A percentile compares a stretch with the other conserved stretches of the same genome.
phyloP scores from a whole-genome alignment of 2,797 vertebrate species.

The Eidolon dupreanum region DNA sequence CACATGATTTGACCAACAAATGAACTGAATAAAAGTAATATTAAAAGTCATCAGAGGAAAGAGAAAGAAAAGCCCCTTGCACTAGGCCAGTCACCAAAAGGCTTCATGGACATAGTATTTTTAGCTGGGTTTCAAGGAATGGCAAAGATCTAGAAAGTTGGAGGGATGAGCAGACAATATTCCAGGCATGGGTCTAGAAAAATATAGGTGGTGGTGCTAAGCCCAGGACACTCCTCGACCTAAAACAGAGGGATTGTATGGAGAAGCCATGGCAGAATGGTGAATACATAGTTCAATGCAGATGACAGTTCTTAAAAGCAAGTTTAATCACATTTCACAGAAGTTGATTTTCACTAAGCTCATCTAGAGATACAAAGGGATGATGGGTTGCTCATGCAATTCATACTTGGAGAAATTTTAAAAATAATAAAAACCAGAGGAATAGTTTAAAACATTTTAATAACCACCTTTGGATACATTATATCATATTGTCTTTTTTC shows the following conservation, averaged over 20 bases:
- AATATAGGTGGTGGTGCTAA: neutral
- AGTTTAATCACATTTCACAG: neutral
- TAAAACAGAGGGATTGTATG: neutral
- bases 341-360: neutral
- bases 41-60: constrained; percentile 3
- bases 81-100: neutral
- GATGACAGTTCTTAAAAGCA: neutral
- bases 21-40: neutral
- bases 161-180: neutral
- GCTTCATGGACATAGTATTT: neutral
- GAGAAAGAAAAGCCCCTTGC: neutral
- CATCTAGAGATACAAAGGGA: neutral
- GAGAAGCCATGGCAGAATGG: neutral
- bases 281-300: neutral
- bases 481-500: neutral
- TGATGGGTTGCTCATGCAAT: neutral
- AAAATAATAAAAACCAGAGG: neutral
- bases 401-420: neutral
- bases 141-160: neutral
- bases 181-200: neutral
- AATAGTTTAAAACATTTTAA: neutral
- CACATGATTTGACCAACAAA: constrained; percentile 16
- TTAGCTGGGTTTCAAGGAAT: neutral
- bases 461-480: neutral
- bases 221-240: neutral